Percentiles rank a stretch among this genome's conserved stretches.
phyloP scores from a whole-genome alignment of 2,113 vertebrate species.

The Gasterosteus aculeatus region DNA sequence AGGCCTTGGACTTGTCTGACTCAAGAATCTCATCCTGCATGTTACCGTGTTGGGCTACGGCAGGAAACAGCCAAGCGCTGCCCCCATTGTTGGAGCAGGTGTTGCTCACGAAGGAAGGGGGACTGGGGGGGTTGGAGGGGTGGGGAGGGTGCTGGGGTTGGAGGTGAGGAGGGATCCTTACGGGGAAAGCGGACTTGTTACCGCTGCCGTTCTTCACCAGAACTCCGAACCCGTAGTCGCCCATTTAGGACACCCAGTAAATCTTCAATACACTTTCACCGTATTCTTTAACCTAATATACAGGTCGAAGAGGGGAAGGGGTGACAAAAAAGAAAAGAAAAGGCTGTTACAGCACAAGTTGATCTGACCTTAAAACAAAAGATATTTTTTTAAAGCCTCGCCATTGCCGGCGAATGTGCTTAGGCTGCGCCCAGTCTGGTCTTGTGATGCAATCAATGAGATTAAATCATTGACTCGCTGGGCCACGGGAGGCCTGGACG shows the following conservation, averaged over 20 bases:
- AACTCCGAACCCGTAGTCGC: conserved; percentile 99
- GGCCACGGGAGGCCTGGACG: conserved; percentile 65
- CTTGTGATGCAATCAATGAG: conserved; percentile 76
- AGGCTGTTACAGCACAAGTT: conserved; percentile 41
- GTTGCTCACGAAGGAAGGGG: conserved; percentile 96
- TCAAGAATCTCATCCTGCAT: conserved; percentile 99
- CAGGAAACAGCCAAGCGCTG: conserved; percentile 96
- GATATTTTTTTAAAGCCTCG: conserved; percentile 5
- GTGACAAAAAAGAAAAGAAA: conserved; percentile 26
- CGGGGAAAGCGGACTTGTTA: conserved; percentile 98
- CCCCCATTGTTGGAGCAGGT: conserved; percentile 95
- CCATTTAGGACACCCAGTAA: conserved; percentile 90
- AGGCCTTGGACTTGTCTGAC: conserved; percentile 95
- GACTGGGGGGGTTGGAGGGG: conserved; percentile 89
- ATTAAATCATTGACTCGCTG: conserved; percentile 73
- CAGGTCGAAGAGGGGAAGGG: neutral
- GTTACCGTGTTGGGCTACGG: conserved; percentile 91
- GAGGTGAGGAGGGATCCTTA: conserved; percentile 97
- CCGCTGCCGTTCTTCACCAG: conserved; percentile 98
- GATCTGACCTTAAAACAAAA: conserved; percentile 31
- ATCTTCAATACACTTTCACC: conserved; percentile 69
- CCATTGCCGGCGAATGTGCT: conserved; percentile 55
- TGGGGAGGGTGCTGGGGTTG: conserved; percentile 96
- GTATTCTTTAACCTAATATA: conserved; percentile 71
- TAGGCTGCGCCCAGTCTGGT: conserved; percentile 69